phyloP scores from a whole-genome alignment of 2,888 invertebrate species.

The Crepidodera aurea region DNA sequence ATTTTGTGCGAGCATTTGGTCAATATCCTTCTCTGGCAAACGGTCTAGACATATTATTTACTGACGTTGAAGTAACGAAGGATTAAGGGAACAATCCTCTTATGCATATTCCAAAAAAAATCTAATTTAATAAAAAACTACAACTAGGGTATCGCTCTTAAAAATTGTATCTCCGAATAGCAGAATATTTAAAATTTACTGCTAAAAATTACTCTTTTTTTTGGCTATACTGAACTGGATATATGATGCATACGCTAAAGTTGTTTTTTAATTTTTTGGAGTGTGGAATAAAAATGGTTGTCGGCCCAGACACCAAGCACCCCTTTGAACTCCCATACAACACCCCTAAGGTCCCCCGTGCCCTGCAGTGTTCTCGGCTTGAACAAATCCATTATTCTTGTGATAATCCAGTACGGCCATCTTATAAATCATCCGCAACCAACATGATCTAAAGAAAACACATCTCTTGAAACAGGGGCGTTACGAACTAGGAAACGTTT shows the following conservation, averaged over 20 bases:
- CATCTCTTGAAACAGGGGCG: background rate
- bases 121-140: no score
- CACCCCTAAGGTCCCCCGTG: background rate
- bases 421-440: slow-evolving; percentile 15
- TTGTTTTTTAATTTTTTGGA: slow-evolving; percentile 15
- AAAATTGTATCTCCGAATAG: no score
- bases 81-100: no score
- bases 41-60: no score
- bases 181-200: no score
- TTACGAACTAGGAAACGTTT: background rate
- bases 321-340: background rate
- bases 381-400: slow-evolving; percentile 20
- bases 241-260: slow-evolving; percentile 3
- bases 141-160: no score
- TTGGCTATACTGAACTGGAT: no score
- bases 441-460: slow-evolving; percentile 8
- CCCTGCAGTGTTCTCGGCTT: slow-evolving; percentile 7
- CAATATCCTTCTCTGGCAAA: no score
- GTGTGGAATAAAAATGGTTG: slow-evolving; percentile 2
- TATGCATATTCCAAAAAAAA: no score
- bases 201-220: no score
- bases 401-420: slow-evolving; percentile 18
- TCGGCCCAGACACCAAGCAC: slow-evolving; percentile 4
- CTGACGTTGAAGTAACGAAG: no score
- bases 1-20: no score